Conservation (phyloP, 2,113 vertebrate species). For the Pipa parva region DNA sequence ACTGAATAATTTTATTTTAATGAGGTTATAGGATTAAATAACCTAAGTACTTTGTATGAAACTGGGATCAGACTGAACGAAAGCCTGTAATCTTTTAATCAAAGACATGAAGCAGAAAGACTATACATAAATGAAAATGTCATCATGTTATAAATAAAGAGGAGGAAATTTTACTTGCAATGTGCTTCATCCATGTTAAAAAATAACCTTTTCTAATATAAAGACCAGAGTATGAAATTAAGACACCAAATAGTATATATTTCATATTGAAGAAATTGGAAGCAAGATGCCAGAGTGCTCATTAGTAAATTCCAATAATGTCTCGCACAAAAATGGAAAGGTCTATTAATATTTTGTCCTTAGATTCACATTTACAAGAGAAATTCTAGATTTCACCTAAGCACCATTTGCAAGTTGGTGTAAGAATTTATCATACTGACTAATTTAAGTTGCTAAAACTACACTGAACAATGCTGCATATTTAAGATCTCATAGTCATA, state of each 20-base stretch:
- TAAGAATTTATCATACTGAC: slow-evolving; percentile 56
- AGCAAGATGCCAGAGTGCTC: slow-evolving; percentile 53
- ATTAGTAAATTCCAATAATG: slow-evolving; percentile 63
- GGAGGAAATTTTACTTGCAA: slow-evolving; percentile 2
- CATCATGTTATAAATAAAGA: slow-evolving; percentile 44
- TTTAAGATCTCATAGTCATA: slow-evolving; percentile 63
- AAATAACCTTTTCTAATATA: slow-evolving; percentile 47
- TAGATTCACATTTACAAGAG: slow-evolving; percentile 55
- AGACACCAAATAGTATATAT: slow-evolving; percentile 49
- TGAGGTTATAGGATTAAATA: slow-evolving; percentile 31
- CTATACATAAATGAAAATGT: slow-evolving; percentile 28
- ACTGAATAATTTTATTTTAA: slow-evolving; percentile 26
- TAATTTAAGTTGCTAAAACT: slow-evolving; percentile 52
- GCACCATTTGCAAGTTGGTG: slow-evolving; percentile 32
- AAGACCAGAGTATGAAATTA: slow-evolving; percentile 34
- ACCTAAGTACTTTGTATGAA: slow-evolving; percentile 27
- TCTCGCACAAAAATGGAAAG: slow-evolving; percentile 57
- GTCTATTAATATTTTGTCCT: slow-evolving; percentile 57
- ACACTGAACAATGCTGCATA: slow-evolving; percentile 59
- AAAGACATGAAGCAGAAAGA: slow-evolving; percentile 13
- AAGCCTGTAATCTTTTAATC: slow-evolving; percentile 28
- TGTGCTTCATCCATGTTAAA: slow-evolving; percentile 37
- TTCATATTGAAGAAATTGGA: slow-evolving; percentile 62
- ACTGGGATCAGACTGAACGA: slow-evolving; percentile 2
- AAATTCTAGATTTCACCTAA: slow-evolving; percentile 54